Evolutionary conservation across 2,113 vertebrate species (phyloP).

Genomic region (Eonycteris spelaea): DNA sequence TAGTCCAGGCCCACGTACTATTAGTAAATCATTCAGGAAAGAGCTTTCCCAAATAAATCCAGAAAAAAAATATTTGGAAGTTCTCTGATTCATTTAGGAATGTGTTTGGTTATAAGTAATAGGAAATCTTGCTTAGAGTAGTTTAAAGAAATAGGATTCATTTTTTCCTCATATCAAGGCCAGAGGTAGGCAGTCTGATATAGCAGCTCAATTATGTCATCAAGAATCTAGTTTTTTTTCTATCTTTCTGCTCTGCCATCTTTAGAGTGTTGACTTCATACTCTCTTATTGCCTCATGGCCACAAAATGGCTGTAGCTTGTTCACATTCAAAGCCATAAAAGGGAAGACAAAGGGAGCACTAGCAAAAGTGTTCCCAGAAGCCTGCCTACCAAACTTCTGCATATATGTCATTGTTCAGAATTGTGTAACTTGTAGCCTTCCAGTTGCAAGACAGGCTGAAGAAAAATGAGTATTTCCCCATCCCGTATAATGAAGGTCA

Average conservation of each 20-base stretch:
- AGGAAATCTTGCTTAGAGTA: not conserved
- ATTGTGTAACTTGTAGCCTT: not conserved
- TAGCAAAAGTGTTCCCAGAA: not conserved
- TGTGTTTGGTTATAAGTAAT: not conserved
- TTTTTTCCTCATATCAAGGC: not conserved
- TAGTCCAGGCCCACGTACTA: not conserved
- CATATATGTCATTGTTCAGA: not conserved
- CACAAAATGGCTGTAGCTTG: not conserved
- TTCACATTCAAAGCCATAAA: conserved; percentile 16
- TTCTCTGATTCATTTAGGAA: not conserved
- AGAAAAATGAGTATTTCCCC: not conserved
- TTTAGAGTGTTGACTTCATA: conserved; percentile 2
- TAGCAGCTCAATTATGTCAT: not conserved
- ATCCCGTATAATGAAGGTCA: not conserved
- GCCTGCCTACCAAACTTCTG: not conserved
- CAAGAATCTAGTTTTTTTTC: not conserved
- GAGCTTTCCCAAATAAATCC: not conserved
- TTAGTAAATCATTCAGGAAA: not conserved
- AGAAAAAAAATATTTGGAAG: not conserved
- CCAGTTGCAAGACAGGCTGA: not conserved
- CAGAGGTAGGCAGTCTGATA: not conserved
- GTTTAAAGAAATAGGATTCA: not conserved
- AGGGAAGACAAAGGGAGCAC: not conserved
- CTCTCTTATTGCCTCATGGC: not conserved
- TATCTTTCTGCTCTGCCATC: not conserved